Percentiles rank a stretch among this genome's conserved stretches.
phyloP scores from a whole-genome alignment of 2,797 vertebrate genomes.

The Falco rusticolus region DNA sequence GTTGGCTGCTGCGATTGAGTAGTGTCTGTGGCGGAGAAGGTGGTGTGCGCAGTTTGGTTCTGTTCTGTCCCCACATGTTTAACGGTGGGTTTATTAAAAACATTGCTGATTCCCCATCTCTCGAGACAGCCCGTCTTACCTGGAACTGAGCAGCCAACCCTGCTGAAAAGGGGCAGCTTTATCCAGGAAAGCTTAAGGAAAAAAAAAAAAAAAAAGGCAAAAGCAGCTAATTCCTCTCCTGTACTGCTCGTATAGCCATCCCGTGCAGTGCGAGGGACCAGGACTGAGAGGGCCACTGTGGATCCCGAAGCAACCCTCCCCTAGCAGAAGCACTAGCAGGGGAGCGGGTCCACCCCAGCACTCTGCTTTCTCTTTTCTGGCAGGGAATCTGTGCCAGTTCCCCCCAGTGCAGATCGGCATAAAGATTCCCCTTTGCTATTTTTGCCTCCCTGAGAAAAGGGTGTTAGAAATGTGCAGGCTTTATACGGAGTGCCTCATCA shows the following conservation, averaged over 20 bases:
- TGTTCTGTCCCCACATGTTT: background rate
- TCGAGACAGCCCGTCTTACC: background rate
- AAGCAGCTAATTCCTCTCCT: background rate
- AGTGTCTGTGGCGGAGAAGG: background rate
- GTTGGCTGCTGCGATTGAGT: background rate
- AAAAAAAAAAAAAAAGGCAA: background rate
- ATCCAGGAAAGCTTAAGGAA: background rate
- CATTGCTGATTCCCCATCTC: background rate
- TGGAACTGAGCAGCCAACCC: background rate
- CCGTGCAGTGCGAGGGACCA: background rate
- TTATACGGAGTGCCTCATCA: slow-evolving; percentile 69
- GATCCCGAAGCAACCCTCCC: background rate
- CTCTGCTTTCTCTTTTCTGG: background rate
- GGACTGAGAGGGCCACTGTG: background rate
- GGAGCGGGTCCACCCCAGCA: background rate
- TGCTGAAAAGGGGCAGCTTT: slow-evolving; percentile 22
- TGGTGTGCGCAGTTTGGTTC: background rate
- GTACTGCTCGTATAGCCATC: background rate
- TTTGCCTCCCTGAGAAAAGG: slow-evolving; percentile 6
- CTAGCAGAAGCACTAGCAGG: background rate
- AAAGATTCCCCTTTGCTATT: slow-evolving; percentile 28
- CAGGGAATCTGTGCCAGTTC: slow-evolving; percentile 10
- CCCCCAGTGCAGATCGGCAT: background rate
- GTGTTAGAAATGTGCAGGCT: slow-evolving; percentile 60
- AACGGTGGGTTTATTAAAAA: background rate